phyloP scores from a whole-genome alignment of 1,140 invertebrate species.

The Drosophila kohkoa region DNA sequence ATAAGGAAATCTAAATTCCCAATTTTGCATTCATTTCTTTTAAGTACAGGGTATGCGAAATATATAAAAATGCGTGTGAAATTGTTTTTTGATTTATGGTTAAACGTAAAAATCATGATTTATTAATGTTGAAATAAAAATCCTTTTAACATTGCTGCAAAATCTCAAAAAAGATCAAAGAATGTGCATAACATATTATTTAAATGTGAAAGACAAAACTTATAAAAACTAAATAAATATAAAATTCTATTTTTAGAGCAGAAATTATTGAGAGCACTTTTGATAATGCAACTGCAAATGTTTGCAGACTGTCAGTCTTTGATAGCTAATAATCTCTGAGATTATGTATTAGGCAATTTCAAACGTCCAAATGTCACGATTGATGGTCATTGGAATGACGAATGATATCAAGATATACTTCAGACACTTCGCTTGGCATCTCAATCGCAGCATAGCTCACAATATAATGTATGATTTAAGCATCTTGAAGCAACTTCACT shows the following conservation, averaged over 20 bases:
- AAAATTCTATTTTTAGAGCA: background rate
- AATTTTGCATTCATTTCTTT: background rate
- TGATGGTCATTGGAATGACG: background rate
- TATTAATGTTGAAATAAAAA: constrained; percentile 28
- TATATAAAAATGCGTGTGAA: constrained; percentile 43
- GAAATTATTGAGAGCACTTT: background rate
- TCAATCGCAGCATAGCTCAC: constrained; percentile 10
- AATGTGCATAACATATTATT: background rate
- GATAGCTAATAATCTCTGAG: background rate
- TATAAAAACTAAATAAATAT: background rate
- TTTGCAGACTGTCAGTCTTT: too few relatives aligned
- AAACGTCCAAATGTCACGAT: background rate
- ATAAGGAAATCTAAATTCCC: too few relatives aligned
- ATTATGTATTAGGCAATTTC: background rate
- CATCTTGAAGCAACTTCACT: constrained; percentile 16
- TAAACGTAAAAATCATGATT: constrained; percentile 44
- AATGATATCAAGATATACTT: constrained; percentile 10
- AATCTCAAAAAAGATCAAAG: background rate
- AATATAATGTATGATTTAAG: constrained; percentile 6
- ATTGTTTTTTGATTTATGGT: constrained; percentile 63
- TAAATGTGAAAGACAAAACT: background rate
- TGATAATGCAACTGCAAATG: too few relatives aligned
- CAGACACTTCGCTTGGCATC: background rate
- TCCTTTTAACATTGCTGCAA: background rate
- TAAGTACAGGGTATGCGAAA: constrained; percentile 4